These are phyloP conservation scores for Heterodera schachtii DNA, from an alignment of 1,140 invertebrate species.

Conservation along the genomic window DNA sequence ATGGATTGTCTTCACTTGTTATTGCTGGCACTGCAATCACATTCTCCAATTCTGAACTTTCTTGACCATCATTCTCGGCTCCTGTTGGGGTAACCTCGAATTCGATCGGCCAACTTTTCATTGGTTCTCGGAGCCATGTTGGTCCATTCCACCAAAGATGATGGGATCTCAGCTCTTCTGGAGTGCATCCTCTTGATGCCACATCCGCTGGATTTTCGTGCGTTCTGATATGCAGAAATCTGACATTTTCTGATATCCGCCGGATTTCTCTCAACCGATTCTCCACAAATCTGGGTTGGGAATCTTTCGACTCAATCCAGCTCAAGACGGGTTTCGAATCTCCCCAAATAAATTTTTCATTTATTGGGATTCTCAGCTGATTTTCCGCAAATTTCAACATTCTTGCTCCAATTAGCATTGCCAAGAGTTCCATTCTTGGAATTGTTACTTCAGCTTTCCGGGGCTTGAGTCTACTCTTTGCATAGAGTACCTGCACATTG, in stretches of 20 bases:
- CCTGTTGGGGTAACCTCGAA: too few species aligned
- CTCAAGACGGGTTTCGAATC: conserved; percentile 6
- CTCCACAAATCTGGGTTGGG: conserved; percentile 1
- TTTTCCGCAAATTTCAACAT: conserved; percentile 8
- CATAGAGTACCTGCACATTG: not conserved
- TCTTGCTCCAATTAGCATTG: not conserved
- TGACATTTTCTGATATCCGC: not conserved
- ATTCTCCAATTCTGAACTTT: too few species aligned
- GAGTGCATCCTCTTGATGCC: not conserved
- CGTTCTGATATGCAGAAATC: not conserved
- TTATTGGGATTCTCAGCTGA: not conserved
- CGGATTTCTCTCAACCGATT: not conserved
- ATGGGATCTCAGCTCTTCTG: not conserved
- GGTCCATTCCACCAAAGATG: not conserved
- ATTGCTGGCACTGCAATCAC: too few species aligned
- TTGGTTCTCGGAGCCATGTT: not conserved
- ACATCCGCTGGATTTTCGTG: not conserved
- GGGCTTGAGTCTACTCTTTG: not conserved
- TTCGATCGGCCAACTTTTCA: too few species aligned
- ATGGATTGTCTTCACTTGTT: too few species aligned
- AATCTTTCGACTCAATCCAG: not conserved
- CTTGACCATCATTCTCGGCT: too few species aligned
- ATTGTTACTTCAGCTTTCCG: not conserved
- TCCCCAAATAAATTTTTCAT: not conserved
- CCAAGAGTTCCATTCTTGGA: conserved; percentile 13